These are phyloP conservation scores for Porites evermanni DNA, from an alignment of 92 coral and sea anemone genomes.

Conservation along the genomic window DNA sequence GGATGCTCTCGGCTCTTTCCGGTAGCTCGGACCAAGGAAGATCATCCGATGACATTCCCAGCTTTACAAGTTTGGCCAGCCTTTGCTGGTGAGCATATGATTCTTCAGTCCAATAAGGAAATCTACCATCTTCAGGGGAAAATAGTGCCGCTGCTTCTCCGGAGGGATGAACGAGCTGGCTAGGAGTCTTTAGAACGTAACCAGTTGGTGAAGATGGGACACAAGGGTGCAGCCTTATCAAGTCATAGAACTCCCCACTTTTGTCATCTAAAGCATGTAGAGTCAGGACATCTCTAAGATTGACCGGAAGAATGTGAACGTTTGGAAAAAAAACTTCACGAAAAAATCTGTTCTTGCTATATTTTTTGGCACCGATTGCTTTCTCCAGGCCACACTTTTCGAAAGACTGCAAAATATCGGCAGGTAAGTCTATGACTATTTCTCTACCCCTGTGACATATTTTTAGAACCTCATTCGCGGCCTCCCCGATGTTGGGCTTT, in stretches of 20 bases:
- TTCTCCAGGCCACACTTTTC: constrained; percentile 32
- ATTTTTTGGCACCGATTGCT: constrained; percentile 18
- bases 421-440: constrained; percentile 69
- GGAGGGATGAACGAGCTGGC: constrained; percentile 66
- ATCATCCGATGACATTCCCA: constrained; percentile 75
- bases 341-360: constrained; percentile 50
- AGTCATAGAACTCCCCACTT: background rate
- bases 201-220: constrained; percentile 80
- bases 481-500: constrained; percentile 44
- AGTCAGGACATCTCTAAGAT: constrained; percentile 54
- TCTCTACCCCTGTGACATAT: background rate
- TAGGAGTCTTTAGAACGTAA: constrained; percentile 59
- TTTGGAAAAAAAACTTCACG: constrained; percentile 63
- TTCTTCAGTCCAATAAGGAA: constrained; percentile 61
- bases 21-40: constrained; percentile 73
- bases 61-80: constrained; percentile 41
- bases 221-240: constrained; percentile 53
- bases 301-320: constrained; percentile 13
- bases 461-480: constrained; percentile 49
- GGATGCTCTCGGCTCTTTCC: constrained; percentile 75
- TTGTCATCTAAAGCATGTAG: constrained; percentile 66
- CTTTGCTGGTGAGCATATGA: constrained; percentile 28
- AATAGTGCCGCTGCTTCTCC: constrained; percentile 61
- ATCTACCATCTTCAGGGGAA: constrained; percentile 66
- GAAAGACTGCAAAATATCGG: constrained; percentile 57